Evolutionary conservation across 2,113 vertebrate species (phyloP), one percentile per base, ranked within the genome.

Genomic region (Python bivittatus): DNA sequence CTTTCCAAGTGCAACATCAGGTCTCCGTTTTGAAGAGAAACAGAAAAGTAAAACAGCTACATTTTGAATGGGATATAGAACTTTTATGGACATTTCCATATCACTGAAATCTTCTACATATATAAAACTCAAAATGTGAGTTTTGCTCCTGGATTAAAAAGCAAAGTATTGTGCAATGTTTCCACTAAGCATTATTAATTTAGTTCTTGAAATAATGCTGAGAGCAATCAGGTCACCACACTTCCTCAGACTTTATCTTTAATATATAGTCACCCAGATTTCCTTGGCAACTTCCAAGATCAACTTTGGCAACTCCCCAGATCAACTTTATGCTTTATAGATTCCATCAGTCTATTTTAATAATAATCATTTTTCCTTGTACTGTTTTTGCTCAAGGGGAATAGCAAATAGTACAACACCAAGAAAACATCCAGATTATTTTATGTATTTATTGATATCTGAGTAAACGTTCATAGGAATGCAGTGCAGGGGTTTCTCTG

Each of bases 61-160:
- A 61, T 56, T 92, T 94, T 91, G 68, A 95, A 92, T 64, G 25
- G 57, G 22, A 84, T 84, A 29, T 1, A 84, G 57, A 91, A 61
- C 27, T 23, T 1, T 38, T 79, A 79, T 64, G 33, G 57, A 84
- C 44, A 68, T 64, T 29, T 68, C 25, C 60, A 42, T 11, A 25
- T 56, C 27, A 90, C 90, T 86, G 89, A 90, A 79, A 93, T 58
- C 20, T 25, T 33, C 27, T 92, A n/a, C 38, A 64, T 54, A n/a
- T 53, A 64, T 54, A 89, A 61, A 92, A 89, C 44, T 89, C 15
- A 6, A 90, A 48, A 25, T 79, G 9, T 58, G 25, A 48, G 27
- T 12, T 89, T 29, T 38, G 54, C 89, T 93, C 93, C 89, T 84
- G 38, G 94, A 94, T 90, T 57, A 88, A 25, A 94, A 85, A 93